Conservation (phyloP, 2,113 vertebrate species). For the Hypanus sabinus region DNA sequence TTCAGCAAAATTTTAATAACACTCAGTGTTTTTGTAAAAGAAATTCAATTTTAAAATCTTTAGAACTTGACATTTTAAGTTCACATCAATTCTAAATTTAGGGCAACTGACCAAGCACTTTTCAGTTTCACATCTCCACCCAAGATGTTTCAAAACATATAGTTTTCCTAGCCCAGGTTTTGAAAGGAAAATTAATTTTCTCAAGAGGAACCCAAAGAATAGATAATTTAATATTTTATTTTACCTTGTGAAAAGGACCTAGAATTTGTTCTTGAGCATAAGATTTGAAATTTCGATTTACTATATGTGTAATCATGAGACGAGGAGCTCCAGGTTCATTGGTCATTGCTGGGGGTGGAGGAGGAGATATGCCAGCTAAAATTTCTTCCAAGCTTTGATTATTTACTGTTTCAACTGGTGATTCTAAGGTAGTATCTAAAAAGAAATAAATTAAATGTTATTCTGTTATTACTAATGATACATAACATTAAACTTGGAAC, state of each 20-base stretch:
- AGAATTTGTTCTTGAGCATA: constrained; percentile 84
- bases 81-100: constrained; percentile 5
- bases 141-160: background rate
- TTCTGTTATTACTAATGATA: too few species aligned
- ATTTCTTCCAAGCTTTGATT: constrained; percentile 91
- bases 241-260: constrained; percentile 98
- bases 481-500: background rate
- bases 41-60: background rate
- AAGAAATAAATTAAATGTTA: constrained; percentile 53
- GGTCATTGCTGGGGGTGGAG: constrained; percentile 93
- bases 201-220: background rate
- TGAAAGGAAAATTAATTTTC: background rate
- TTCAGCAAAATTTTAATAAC: background rate
- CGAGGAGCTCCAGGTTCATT: constrained; percentile 94
- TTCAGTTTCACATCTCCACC: constrained; percentile 33
- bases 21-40: background rate
- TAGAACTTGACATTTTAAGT: background rate
- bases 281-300: constrained; percentile 97
- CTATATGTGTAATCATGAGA: constrained; percentile 96
- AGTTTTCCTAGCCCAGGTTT: background rate
- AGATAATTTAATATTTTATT: background rate
- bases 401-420: constrained; percentile 64
- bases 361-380: constrained; percentile 86
- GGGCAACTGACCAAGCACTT: background rate
- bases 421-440: constrained; percentile 59